Evolutionary conservation across 2,888 invertebrate species (phyloP).

Genomic region (Alcis repandata): DNA sequence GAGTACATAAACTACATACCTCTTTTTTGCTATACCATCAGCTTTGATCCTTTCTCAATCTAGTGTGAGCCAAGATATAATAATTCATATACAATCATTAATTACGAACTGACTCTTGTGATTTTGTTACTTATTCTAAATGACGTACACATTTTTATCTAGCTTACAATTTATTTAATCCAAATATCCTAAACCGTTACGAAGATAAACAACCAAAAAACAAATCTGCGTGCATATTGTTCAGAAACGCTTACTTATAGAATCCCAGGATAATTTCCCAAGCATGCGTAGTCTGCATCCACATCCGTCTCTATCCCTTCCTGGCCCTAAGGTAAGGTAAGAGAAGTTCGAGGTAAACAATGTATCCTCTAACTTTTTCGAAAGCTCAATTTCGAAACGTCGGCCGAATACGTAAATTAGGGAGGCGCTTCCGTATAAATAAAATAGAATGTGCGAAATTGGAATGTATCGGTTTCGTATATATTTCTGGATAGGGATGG

Average conservation of each 20-base stretch:
- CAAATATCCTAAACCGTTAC: no score
- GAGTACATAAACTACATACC: no score
- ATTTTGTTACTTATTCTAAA: no score
- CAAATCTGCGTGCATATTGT: background rate
- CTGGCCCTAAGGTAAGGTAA: conserved; percentile 54
- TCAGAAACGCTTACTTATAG: background rate
- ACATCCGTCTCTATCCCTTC: conserved; percentile 49
- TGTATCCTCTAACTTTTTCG: conserved; percentile 44
- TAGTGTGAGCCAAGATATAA: no score
- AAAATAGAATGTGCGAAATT: conserved; percentile 49
- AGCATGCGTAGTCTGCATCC: conserved; percentile 3
- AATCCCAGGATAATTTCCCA: background rate
- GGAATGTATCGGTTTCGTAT: conserved; percentile 50
- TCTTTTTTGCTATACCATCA: no score
- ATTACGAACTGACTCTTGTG: no score
- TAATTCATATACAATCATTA: no score
- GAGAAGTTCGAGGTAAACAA: conserved; percentile 50
- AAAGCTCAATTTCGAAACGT: conserved; percentile 45
- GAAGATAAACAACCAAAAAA: background rate
- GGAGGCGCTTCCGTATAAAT: conserved; percentile 45
- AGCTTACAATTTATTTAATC: no score
- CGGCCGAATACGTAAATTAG: conserved; percentile 50
- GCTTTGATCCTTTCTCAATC: no score
- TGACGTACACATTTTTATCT: no score
- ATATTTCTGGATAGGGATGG: conserved; percentile 37